Evolutionary conservation across 2,113 vertebrate species (phyloP).

Genomic region (Ellobius talpinus): DNA sequence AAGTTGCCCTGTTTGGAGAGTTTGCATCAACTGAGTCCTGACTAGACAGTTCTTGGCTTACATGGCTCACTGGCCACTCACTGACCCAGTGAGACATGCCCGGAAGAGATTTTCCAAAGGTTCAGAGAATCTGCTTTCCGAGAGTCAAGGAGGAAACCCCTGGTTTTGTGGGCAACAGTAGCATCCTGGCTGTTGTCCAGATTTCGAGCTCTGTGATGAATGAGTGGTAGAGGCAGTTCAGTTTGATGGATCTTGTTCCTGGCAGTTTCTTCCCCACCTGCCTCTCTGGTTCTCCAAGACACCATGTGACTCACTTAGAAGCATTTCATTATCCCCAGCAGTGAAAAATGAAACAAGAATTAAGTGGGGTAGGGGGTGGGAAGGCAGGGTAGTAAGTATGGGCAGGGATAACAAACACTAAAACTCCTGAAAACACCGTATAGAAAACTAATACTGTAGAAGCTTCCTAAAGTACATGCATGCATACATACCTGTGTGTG

Average conservation of each 20-base stretch:
- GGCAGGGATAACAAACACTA: not conserved
- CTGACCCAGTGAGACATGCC: not conserved
- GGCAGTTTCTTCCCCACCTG: not conserved
- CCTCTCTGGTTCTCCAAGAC: not conserved
- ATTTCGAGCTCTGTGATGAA: not conserved
- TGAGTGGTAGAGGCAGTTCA: fast-evolving
- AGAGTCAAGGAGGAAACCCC: not conserved
- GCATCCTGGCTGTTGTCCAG: not conserved
- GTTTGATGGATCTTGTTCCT: not conserved
- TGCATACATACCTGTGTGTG: not conserved
- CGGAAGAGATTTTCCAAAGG: not conserved
- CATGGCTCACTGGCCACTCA: not conserved
- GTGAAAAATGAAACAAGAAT: not conserved
- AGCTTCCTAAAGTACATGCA: not conserved
- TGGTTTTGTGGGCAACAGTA: not conserved
- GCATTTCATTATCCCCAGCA: not conserved
- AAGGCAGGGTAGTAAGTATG: not conserved
- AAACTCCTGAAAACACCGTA: not conserved
- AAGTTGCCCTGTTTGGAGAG: not conserved
- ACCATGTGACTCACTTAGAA: not conserved
- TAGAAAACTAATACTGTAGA: no score
- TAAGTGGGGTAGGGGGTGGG: not conserved
- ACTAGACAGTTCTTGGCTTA: not conserved
- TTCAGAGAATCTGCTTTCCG: not conserved
- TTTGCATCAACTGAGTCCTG: not conserved